Evolutionary conservation across 92 coral and sea anemone species (phyloP).

Genomic region (Umimayanthus kanabou): DNA sequence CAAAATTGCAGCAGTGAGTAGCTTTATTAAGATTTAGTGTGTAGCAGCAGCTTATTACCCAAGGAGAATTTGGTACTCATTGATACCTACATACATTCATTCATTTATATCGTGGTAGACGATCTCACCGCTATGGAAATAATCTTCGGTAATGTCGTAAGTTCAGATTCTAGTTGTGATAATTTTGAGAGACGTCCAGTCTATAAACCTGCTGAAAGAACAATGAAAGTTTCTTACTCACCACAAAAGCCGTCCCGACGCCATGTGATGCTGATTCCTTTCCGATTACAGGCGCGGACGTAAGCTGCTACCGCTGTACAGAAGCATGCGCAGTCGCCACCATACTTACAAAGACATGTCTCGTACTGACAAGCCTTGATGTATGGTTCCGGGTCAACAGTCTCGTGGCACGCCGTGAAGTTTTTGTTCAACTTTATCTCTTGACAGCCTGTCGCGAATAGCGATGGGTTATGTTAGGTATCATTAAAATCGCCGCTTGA

Average conservation of each 20-base stretch:
- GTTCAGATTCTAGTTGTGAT: too few relatives aligned
- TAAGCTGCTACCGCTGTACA: constrained; percentile 95
- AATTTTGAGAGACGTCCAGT: too few relatives aligned
- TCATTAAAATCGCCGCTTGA: not conserved
- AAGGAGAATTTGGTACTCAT: too few relatives aligned
- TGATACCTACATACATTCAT: too few relatives aligned
- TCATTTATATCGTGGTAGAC: too few relatives aligned
- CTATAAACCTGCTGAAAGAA: not conserved
- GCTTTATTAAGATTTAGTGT: too few relatives aligned
- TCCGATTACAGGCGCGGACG: constrained; percentile 92
- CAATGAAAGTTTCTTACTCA: constrained; percentile 41
- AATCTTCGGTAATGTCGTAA: too few relatives aligned
- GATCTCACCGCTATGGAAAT: too few relatives aligned
- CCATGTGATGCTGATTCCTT: constrained; percentile 90
- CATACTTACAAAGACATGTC: constrained; percentile 85
- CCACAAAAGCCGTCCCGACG: constrained; percentile 99
- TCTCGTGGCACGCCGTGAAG: constrained; percentile 84
- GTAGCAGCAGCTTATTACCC: too few relatives aligned
- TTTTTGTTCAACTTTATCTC: constrained; percentile 80
- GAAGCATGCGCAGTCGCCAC: constrained; percentile 95
- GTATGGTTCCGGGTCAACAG: constrained; percentile 86
- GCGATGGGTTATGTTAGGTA: not conserved
- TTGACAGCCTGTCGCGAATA: constrained; percentile 68
- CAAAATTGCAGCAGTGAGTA: too few relatives aligned
- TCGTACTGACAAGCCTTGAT: constrained; percentile 92